Evolutionary conservation across 1,140 invertebrate species (phyloP), one percentile per base, ranked within the genome.

Genomic region (Helicoverpa armigera): DNA sequence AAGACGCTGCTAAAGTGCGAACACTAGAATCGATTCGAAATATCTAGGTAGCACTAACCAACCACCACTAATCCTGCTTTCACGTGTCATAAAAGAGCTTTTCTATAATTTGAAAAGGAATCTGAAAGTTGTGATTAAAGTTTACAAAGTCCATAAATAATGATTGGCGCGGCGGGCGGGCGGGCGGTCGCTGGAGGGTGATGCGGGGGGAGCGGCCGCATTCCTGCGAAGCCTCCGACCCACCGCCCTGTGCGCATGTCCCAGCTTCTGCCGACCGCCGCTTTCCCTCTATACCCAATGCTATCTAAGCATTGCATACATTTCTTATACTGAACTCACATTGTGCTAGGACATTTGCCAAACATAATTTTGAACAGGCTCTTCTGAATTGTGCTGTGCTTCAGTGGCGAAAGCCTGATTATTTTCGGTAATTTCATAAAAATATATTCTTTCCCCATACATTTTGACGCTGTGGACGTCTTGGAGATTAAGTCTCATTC

Each of bases 151-250:
- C 63, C 70, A 77, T 65, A 65, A 79, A 79, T 69, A 87, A 89
- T 82, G 86, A 82, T 81, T 82, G 87, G 84, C 80, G 90, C 74
- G 76, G 85, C 60, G 80, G 81, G 54, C 76, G 72, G 61, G 77
- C 78, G 63, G 83, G 53, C 78, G 63, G 83, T 73, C 16, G 14
- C 82, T 48, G 83, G 77, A 78, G 82, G 70, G 78, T 51, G 74
- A 53, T 65, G 81, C 67, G 83, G 75, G 48, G 76, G 58, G 69
- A 63, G 54, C 91, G 92, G 92, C 87, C 91, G 89, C 93, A 94
- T 94, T 94, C 91, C 93, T 91, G 79, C 86, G 87, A 82, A 91
- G 89, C 92, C 91, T 93, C 87, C 92, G 88, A 90, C 90, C 89
- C 89, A 89, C 82, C 82, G 79, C 65, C 69, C 86, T 85, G 85